Evolutionary conservation across 2,797 vertebrate genomes (phyloP), one percentile per base, ranked within the genome.

Genomic region (Cyprinella venusta): DNA sequence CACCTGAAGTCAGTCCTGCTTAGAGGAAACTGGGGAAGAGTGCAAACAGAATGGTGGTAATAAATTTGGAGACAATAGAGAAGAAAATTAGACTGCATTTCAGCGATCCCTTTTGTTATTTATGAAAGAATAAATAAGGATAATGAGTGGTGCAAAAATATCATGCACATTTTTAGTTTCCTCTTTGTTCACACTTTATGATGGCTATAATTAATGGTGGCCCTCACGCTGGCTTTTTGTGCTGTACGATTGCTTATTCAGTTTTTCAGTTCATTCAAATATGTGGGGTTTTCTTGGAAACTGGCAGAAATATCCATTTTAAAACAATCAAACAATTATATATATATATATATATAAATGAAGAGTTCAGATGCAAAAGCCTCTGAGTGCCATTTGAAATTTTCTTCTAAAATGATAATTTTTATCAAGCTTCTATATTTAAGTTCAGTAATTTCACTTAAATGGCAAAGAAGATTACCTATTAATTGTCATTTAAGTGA

Each of bases 161-260:
- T 48, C 38, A 65, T 12, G 67, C 71, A 59, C 36, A 64, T 75
- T 84, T 78, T 75, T 40, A 81, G 68, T 64, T 78, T 84, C 70
- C 36, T 63, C 54, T 84, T 72, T 56, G 74, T 72, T 80, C 81
- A 45, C 36, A 75, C 30, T 19, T 18, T 65, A 59, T 40, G 19
- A 79, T 84, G 76, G 64, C 79, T 88, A 36, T 77, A 86, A 88
- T 86, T 84, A 88, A 76, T 70, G 79, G 68, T 64, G 79, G 74
- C 68, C 68, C 16, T 18, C 33, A 13, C 13, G 6, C 65, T 42
- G 50, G 67, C 36, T 79, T 68, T 78, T 78, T 56, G 4, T 79
- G 36, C 54, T 82, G 6, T 69, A 13, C 18, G n/a, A 36, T 71
- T 71, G 18, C 26, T 61, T 24, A 56, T 77, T 70, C 24, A 65